Evolutionary conservation across 2,113 vertebrate genomes (phyloP).

Genomic region (Tachysurus vachellii): DNA sequence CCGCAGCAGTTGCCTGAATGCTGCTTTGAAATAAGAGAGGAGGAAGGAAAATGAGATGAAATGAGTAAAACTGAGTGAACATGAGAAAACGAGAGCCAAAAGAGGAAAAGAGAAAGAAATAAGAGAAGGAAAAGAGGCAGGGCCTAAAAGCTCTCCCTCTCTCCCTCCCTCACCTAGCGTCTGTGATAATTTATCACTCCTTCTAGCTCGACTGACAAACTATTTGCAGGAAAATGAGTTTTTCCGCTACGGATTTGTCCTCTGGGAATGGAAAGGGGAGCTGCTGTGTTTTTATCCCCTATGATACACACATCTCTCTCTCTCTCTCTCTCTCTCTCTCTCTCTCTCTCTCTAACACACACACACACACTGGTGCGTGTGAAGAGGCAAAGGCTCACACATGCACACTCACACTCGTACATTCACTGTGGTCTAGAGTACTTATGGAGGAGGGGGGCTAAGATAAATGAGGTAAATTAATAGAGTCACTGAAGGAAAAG

Average conservation of each 20-base stretch:
- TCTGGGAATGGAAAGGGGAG: conserved; percentile 85
- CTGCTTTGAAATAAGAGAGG: conserved; percentile 52
- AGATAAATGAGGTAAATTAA: conserved; percentile 96
- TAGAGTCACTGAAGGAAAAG: conserved; percentile 88
- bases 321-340: conserved; percentile 53
- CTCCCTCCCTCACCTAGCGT: conserved; percentile 75
- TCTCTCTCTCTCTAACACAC: conserved; percentile 37
- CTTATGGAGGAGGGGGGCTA: conserved; percentile 76
- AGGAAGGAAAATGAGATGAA: not conserved
- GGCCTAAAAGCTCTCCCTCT: conserved; percentile 68
- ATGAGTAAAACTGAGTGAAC: conserved; percentile 42
- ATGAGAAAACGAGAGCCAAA: conserved; percentile 18
- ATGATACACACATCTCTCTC: conserved; percentile 58
- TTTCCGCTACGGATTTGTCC: conserved; percentile 87
- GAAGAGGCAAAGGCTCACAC: conserved; percentile 36
- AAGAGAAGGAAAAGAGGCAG: conserved; percentile 56
- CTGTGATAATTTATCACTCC: conserved; percentile 89
- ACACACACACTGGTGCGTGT: conserved; percentile 30
- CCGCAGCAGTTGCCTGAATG: conserved; percentile 28
- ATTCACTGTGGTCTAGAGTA: conserved; percentile 75
- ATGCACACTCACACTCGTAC: conserved; percentile 37
- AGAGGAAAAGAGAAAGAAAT: conserved; percentile 2
- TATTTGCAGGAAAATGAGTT: conserved; percentile 95
- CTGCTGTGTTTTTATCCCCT: conserved; percentile 78
- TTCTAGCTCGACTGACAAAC: conserved; percentile 90